Evolutionary conservation across 2,888 invertebrate genomes (phyloP).

Genomic region (Polylopha cassiicola): DNA sequence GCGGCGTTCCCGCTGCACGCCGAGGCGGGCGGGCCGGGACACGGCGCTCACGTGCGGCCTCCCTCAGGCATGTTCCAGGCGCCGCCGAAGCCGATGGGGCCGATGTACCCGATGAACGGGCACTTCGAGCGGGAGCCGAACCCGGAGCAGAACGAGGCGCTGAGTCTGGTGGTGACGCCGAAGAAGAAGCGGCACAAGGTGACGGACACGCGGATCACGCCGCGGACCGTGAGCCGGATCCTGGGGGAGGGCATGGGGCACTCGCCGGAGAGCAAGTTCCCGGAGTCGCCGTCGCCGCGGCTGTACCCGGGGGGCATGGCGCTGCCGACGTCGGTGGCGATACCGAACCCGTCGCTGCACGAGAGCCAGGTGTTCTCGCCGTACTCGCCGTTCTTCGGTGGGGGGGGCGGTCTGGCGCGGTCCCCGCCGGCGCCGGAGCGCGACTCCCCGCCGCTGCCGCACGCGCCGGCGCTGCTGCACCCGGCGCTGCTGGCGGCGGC

Average conservation of each 20-base stretch:
- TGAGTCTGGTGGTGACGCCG: slow-evolving; percentile 95
- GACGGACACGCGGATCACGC: slow-evolving; percentile 94
- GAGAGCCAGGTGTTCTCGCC: slow-evolving; percentile 96
- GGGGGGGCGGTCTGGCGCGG: slow-evolving; percentile 70
- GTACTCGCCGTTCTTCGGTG: slow-evolving; percentile 92
- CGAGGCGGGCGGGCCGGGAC: slow-evolving; percentile 73
- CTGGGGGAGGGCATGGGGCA: slow-evolving; percentile 88
- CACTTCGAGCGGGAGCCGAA: slow-evolving; percentile 82
- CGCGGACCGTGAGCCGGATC: slow-evolving; percentile 91
- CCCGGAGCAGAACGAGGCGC: slow-evolving; percentile 94
- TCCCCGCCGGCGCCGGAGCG: slow-evolving; percentile 81
- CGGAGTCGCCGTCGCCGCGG: slow-evolving; percentile 85
- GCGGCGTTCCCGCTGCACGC: slow-evolving; percentile 84
- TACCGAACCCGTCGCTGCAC: slow-evolving; percentile 96
- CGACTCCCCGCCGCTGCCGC: slow-evolving; percentile 90
- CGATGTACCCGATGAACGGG: slow-evolving; percentile 81
- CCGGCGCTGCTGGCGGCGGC: slow-evolving; percentile 90
- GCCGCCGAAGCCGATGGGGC: slow-evolving; percentile 85
- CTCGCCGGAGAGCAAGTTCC: slow-evolving; percentile 77
- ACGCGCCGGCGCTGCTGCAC: slow-evolving; percentile 90
- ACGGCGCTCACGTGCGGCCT: slow-evolving; percentile 74
- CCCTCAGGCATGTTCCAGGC: slow-evolving; percentile 89
- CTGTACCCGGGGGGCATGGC: slow-evolving; percentile 91
- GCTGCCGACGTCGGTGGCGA: slow-evolving; percentile 96
- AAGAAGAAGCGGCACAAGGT: slow-evolving; percentile 99